Evolutionary conservation across 92 coral and sea anemone genomes (phyloP), one percentile per base, ranked within the genome.

Genomic region (Paramuricea clavata): DNA sequence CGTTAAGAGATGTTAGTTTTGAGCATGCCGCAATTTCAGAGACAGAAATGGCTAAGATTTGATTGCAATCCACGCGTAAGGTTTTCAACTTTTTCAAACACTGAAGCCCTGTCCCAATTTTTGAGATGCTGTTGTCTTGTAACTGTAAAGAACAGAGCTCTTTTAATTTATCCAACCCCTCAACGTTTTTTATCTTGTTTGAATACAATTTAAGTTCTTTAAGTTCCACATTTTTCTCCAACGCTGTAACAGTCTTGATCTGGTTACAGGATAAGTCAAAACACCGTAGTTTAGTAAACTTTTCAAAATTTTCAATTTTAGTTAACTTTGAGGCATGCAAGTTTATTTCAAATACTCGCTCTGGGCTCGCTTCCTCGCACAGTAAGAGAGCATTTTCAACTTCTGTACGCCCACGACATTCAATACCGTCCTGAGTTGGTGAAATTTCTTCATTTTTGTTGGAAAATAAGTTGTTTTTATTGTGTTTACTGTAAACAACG

Each of bases 121-220:
- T 62, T 69, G 93, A 85, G 22, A 96, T 91, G 81, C 86, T 86
- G 89, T 96, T 96, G 90, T 96, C 92, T 33, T 96, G 99, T n/a
- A 96, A 88, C 64, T 91, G 95, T 16, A 96, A 89, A 57, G 92
- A 91, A 43, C 86, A 90, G 2, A 96, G 90, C 62, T 96, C 98
- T 76, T 91, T 96, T 78, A 89, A 81, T 35, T 97, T 87, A 60
- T 94, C 99, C 81, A 96, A 80, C 11, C 98, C 98, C 35, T 88
- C 87, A 69, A 96, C 87, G 76, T 87, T 94, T 60, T 81, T 86
- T 16, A 96, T 91, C 64, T 52, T 88, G 86, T 96, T 96, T 39
- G 99, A 95, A 39, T 94, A 96, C 60, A 96, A 92, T 81, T 96
- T 96, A 57, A 96, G 99, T 73, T 96, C 98, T 54, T 85, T 90